Evolutionary conservation across 2,888 invertebrate species (phyloP), one percentile per base, ranked within the genome.

Genomic region (Dorcus hopei): DNA sequence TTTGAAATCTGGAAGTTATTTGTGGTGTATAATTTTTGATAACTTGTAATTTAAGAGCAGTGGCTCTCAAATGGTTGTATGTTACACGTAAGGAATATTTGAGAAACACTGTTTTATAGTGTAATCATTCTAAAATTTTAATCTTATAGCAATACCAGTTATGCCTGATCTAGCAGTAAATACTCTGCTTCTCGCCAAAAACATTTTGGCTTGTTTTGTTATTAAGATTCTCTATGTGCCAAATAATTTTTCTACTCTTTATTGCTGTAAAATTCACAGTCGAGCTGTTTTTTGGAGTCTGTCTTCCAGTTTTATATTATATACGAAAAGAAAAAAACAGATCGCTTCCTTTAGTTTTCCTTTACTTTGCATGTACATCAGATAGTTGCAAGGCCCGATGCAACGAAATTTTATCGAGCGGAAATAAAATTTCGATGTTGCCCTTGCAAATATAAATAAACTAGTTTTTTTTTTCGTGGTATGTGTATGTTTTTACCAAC

Each of bases 61-160:
- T 19, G 45, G n/a, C 45, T 11, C 45, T 19, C 45, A 11, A 45
- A 45, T 45, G 45, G 45, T 45, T 45, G 45, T 45, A 16, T 45
- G 45, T 45, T 45, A 23, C 45, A 19, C 23, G 45, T 45, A 45
- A 45, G 26, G 26, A 33, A 45, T 45, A 23, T 45, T 45, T 45
- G 23, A 45, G 45, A 45, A 45, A 51, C 40, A 51, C 23, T 62
- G 61, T 62, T 61, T 66, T 65, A 65, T 64, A 62, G 61, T 65
- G 65, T 70, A 65, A 70, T 65, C 63, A 71, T 74, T 73, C 72
- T 74, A 73, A 72, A 45, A 70, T 56, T 57, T 64, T 63, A 64
- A 65, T 71, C 68, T 70, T 68, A 74, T 72, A 75, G 75, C 75
- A 75, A 75, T 75, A 75, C 74, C 74, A 73, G 72, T 74, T 74